These are phyloP conservation scores for Linnaemya tessellans DNA, from an alignment of 2,888 invertebrate species.

Conservation along the genomic window DNA sequence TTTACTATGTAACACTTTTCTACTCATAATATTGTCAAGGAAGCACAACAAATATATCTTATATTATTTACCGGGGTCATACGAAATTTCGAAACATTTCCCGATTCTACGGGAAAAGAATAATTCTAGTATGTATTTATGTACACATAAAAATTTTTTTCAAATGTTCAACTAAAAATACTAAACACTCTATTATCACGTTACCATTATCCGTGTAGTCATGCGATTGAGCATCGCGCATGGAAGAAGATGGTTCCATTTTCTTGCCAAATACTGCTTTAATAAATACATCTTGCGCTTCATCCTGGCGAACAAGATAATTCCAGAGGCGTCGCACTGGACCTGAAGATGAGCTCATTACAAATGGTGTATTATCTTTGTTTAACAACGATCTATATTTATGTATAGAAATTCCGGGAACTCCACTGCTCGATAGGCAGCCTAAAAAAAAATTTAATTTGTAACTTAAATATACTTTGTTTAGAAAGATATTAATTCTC, in stretches of 20 bases:
- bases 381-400: slow-evolving; percentile 96
- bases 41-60: too few species aligned
- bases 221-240: slow-evolving; percentile 29
- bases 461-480: not conserved
- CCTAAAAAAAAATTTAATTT: slow-evolving; percentile 83
- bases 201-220: slow-evolving; percentile 66
- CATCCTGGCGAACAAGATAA: slow-evolving; percentile 95
- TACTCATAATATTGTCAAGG: too few species aligned
- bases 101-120: too few species aligned
- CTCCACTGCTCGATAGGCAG: slow-evolving; percentile 91
- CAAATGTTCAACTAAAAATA: not conserved
- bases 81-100: too few species aligned
- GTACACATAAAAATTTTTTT: not conserved
- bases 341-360: slow-evolving; percentile 88
- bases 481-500: not conserved
- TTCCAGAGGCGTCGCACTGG: slow-evolving; percentile 94
- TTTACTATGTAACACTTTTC: too few species aligned
- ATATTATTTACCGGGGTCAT: too few species aligned
- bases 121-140: not conserved
- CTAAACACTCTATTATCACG: not conserved
- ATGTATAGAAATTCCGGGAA: slow-evolving; percentile 92
- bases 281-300: slow-evolving; percentile 97
- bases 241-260: slow-evolving; percentile 49
- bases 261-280: slow-evolving; percentile 93
- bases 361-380: slow-evolving; percentile 97